These are phyloP conservation scores for Syrista parreyssii DNA, from an alignment of 2,888 invertebrate genomes.

Conservation along the genomic window DNA sequence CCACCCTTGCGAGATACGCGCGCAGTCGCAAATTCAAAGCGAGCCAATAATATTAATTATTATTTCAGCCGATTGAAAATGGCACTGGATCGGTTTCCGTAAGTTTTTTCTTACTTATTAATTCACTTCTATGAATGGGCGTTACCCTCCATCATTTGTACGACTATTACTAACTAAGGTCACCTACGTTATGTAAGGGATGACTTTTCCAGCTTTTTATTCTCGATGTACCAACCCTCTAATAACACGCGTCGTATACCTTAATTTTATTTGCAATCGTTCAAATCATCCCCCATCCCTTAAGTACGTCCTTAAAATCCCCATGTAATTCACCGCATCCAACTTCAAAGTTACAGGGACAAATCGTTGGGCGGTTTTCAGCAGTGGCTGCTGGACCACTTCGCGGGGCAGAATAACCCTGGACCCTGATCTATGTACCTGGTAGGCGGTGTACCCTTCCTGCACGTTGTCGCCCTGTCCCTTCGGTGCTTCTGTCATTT, in stretches of 20 bases:
- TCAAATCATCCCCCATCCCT: neutral
- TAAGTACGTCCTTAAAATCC: neutral
- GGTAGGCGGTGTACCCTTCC: neutral
- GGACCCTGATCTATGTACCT: neutral
- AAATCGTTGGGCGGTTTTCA: neutral
- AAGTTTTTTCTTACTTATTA: neutral
- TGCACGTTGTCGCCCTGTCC: neutral
- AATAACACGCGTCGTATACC: neutral
- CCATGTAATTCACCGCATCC: neutral
- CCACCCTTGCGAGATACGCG: constrained; percentile 38
- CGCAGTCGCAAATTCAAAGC: constrained; percentile 55
- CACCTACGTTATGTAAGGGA: neutral
- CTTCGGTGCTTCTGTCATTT: neutral
- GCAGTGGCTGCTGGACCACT: neutral
- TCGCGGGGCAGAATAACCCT: neutral
- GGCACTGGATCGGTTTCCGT: neutral
- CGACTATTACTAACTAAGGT: neutral
- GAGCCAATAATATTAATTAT: constrained; percentile 46
- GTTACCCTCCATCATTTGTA: neutral
- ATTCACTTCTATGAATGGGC: neutral
- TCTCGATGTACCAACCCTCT: neutral
- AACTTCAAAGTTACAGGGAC: neutral
- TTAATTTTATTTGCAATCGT: neutral
- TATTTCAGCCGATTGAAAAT: neutral
- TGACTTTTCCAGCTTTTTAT: neutral